Evolutionary conservation across 2,888 invertebrate genomes (phyloP), one percentile per base, ranked within the genome.

Genomic region (Epiblema foenella): DNA sequence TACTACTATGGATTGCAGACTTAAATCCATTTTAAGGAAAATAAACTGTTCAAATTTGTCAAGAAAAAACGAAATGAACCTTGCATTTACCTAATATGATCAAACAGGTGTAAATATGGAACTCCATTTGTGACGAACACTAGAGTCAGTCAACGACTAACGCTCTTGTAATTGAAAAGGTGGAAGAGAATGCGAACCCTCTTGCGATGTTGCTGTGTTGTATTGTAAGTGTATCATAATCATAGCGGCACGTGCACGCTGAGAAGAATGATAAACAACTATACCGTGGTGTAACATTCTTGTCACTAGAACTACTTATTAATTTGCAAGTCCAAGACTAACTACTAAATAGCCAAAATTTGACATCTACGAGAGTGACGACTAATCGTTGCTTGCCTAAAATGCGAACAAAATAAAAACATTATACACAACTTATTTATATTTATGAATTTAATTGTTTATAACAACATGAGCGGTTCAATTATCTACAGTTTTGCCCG

Each of bases 251-350:
- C 37, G 4, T 2, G n/a, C 11, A 11, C 15, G 33, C 33, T 3
- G 62, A 39, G 52, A 64, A 39, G 54, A 64, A 64, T 64, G 39
- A n/a, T 24, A 63, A 64, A 39, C 20, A 62, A 17, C 57, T 18
- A 4, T 46, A 1, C 8, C n/a, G 15, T 46, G 7, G 46, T 46
- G 46, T 46, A 46, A 46, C n/a, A 8, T n/a, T 46, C 39, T 46
- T n/a, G n/a, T n/a, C n/a, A n/a, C 46, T 46, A 5, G 5, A 46
- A n/a, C n/a, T 24, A 24, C 24, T 24, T 24, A 33, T 2, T 33
- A 33, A 33, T 33, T 39, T 39, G 39, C 39, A 37, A 9, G 11
- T 9, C 37, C 11, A 39, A 39, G 12, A 15, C 15, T 42, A 42
- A 15, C 12, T 12, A 12, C 11, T 39, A 42, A 15, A 42, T 42